phyloP scores from a whole-genome alignment of 2,113 vertebrate genomes.

The Puntigrus tetrazona region DNA sequence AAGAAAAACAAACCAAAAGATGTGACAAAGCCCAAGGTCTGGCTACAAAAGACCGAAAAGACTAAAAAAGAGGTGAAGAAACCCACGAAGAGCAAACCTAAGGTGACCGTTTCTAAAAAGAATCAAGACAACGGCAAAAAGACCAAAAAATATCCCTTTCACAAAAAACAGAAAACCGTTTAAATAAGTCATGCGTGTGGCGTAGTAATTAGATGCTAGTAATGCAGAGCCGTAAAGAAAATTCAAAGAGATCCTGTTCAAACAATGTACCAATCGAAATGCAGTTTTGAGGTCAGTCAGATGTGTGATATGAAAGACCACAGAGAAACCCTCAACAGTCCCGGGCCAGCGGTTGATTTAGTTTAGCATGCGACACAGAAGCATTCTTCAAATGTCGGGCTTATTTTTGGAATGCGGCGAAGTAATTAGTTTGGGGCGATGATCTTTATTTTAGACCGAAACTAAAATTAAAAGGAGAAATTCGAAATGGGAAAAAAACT shows the following conservation, averaged over 20 bases:
- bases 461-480: slow-evolving; percentile 42
- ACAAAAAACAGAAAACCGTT: slow-evolving; percentile 21
- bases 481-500: slow-evolving; percentile 22
- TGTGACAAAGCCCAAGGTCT: background rate
- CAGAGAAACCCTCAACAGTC: background rate
- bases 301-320: slow-evolving; percentile 11
- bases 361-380: slow-evolving; percentile 24
- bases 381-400: slow-evolving; percentile 18
- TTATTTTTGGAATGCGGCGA: slow-evolving; percentile 58
- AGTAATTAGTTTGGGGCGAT: slow-evolving; percentile 37
- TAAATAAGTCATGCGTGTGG: background rate
- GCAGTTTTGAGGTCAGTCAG: background rate
- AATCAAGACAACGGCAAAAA: slow-evolving; percentile 20
- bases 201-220: slow-evolving; percentile 18
- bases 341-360: background rate
- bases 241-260: slow-evolving; percentile 23
- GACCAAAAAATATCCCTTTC: background rate
- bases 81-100: slow-evolving; percentile 4
- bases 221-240: background rate
- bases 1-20: slow-evolving; percentile 30
- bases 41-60: slow-evolving; percentile 20
- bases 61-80: background rate
- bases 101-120: background rate
- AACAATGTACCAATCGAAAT: background rate
- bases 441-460: slow-evolving; percentile 39